phyloP scores from a whole-genome alignment of 2,113 vertebrate genomes.

The Emydura subglobosa region DNA sequence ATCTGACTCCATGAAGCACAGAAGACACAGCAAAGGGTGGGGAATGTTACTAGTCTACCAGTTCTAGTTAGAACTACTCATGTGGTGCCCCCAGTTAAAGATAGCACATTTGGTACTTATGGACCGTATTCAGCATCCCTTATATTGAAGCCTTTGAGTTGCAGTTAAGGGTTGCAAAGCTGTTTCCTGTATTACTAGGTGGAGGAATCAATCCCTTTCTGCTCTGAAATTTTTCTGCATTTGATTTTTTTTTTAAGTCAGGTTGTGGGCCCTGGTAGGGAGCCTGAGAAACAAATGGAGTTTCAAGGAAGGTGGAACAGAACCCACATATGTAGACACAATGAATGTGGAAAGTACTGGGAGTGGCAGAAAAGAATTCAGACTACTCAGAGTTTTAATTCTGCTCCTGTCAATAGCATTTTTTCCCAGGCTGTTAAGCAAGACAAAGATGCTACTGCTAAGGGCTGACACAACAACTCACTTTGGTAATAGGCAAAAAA shows the following conservation, averaged over 20 bases:
- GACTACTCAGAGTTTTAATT: not conserved
- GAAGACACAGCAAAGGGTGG: not conserved
- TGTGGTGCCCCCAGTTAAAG: not conserved
- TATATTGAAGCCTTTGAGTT: not conserved
- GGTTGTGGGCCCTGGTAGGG: not conserved
- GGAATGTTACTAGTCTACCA: not conserved
- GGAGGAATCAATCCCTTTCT: not conserved
- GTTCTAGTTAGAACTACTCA: not conserved
- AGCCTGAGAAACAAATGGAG: not conserved
- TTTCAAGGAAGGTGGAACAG: not conserved
- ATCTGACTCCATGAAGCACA: not conserved
- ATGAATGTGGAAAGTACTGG: not conserved
- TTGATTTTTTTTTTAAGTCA: not conserved
- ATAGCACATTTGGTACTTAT: not conserved
- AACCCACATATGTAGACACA: not conserved
- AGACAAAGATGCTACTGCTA: not conserved
- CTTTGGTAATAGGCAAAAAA: not conserved
- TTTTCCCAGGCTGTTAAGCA: not conserved
- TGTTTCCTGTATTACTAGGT: not conserved
- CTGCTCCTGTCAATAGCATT: not conserved
- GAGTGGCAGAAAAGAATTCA: not conserved
- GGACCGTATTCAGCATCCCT: not conserved
- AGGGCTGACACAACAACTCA: not conserved
- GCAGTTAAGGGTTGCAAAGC: not conserved
- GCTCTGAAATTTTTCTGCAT: not conserved